Base-by-base conservation (phyloP, 1,140 invertebrate species). In the Onthophagus taurus region DNA sequence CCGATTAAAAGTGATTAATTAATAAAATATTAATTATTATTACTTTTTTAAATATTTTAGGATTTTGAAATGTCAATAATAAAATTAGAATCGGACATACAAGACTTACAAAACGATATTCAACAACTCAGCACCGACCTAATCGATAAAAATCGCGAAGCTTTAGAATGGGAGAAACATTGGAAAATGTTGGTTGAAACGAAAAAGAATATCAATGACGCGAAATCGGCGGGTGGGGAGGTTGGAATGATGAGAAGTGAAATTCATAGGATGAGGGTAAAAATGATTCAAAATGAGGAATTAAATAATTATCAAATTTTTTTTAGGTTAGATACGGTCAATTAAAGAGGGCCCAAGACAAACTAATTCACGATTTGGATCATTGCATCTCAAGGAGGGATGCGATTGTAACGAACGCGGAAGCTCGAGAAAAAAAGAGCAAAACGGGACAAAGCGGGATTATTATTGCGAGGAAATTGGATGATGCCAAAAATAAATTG, bases 241-340 rank as follows among this genome's bases (percentile, higher is more conserved):
- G 73, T 85, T 34, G 75, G 75, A 6, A 65, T 66, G 11, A 85
- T 89, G 82, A 83, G 76, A 61, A 70, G 67, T 37, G 85, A 88
- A 68, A 88, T 89, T 58, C 85, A 87, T 56, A 74, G 80, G 52
- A 89, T 89, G 86, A 74, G 83, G 64, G 79, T 82, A 44, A 58
- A 49, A 49, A 7, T n/a, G 26, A 13, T 5, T 14, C 5, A 8
- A 33, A 16, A 31, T 31, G n/a, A n/a, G 3, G 8, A 17, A 6
- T 13, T 42, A 16, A 19, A 13, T 8, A 24, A 4, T 13, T 18
- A 42, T 13, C 6, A 42, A 42, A 16, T 17, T 5, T 9, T 31
- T 42, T 18, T 31, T 37, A 75, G 72, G 71, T 78, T 2, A 65
- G 80, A 45, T 74, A 72, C 21, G 67, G 70, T 30, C 80, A 88